Percentiles rank a stretch among this genome's conserved stretches.
phyloP scores from a whole-genome alignment of 1,140 invertebrate genomes.

The Drosophila fuyamai region DNA sequence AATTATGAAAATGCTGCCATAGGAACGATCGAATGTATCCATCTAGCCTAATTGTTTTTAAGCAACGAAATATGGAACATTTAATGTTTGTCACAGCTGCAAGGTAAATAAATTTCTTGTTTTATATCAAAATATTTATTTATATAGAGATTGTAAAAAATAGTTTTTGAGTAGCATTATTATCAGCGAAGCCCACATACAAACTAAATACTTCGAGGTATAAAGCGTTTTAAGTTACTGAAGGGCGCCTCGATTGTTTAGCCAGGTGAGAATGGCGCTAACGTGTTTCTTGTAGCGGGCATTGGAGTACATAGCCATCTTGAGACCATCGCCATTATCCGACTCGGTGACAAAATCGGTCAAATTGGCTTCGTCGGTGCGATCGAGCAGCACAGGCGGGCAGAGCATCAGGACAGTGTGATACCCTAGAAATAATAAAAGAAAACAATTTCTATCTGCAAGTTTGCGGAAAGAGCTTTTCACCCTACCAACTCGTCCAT shows the following conservation, averaged over 20 bases:
- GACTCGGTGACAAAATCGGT: conserved; percentile 49
- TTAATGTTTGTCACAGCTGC: too few relatives aligned
- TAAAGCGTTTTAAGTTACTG: background rate
- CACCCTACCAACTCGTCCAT: conserved; percentile 48
- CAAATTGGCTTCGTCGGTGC: conserved; percentile 36
- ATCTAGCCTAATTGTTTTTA: too few relatives aligned
- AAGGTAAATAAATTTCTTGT: too few relatives aligned
- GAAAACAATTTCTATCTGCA: background rate
- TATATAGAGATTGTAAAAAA: too few relatives aligned
- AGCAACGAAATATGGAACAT: too few relatives aligned
- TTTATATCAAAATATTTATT: too few relatives aligned
- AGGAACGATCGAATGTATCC: too few relatives aligned
- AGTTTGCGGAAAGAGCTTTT: conserved; percentile 3
- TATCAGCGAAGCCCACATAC: too few relatives aligned
- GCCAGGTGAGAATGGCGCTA: conserved; percentile 47
- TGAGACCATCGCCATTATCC: conserved; percentile 39
- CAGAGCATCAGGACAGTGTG: conserved; percentile 46
- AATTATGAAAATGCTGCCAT: too few relatives aligned
- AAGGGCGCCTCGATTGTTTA: conserved; percentile 51
- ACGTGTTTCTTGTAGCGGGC: conserved; percentile 42
- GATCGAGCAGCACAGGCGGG: conserved; percentile 54
- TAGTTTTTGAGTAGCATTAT: too few relatives aligned
- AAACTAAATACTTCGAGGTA: background rate
- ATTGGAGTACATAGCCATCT: conserved; percentile 56
- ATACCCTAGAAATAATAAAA: conserved; percentile 22